Evolutionary conservation across 2,888 invertebrate genomes (phyloP).

Genomic region (Eilema depressum): DNA sequence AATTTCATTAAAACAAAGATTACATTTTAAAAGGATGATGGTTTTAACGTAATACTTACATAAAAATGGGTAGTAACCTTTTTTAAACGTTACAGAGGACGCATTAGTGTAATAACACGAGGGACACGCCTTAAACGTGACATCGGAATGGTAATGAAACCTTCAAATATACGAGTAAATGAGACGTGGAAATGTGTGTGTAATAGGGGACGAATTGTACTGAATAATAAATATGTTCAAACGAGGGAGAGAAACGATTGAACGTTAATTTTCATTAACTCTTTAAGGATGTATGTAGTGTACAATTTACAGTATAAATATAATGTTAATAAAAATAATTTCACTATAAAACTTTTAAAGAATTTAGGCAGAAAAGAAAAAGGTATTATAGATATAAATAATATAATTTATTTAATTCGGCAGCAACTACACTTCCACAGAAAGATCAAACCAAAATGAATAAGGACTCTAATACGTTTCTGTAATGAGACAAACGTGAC

Average conservation of each 20-base stretch:
- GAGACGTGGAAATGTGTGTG: constrained; percentile 41
- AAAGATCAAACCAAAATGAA: too few species aligned
- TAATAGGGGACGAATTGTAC: constrained; percentile 11
- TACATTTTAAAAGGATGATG: constrained; percentile 13
- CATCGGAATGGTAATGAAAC: constrained; percentile 58
- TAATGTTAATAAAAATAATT: too few species aligned
- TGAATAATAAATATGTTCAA: constrained; percentile 13
- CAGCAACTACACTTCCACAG: too few species aligned
- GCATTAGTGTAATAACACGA: constrained; percentile 69
- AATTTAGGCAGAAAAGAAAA: background rate
- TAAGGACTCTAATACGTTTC: background rate
- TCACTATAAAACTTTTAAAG: background rate
- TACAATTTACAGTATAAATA: background rate
- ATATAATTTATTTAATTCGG: too few species aligned
- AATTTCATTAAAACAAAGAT: constrained; percentile 18
- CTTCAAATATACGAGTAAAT: constrained; percentile 56
- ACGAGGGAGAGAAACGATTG: background rate
- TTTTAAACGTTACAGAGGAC: constrained; percentile 58
- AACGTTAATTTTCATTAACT: background rate
- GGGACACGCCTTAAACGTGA: constrained; percentile 66
- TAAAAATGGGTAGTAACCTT: constrained; percentile 40
- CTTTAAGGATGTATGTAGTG: background rate
- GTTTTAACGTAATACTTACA: constrained; percentile 9
- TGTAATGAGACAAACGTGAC: background rate
- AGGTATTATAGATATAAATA: too few species aligned